phyloP scores from a whole-genome alignment of 2,113 vertebrate species.

The Saguinus imperator region DNA sequence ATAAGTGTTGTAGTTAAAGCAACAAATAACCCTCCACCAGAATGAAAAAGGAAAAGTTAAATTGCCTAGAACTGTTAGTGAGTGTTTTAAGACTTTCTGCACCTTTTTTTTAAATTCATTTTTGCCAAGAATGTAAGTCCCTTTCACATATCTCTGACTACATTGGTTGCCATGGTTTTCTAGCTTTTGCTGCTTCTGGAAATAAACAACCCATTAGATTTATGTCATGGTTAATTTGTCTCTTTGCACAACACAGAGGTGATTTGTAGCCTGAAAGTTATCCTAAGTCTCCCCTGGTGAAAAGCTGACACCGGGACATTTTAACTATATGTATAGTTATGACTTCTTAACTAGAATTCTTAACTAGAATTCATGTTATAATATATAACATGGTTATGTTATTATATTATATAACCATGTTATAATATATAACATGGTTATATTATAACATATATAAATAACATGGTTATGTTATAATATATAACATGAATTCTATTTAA shows the following conservation, averaged over 20 bases:
- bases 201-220: conserved; percentile 70
- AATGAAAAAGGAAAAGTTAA: conserved; percentile 74
- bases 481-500: no score
- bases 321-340: neutral
- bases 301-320: neutral
- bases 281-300: neutral
- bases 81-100: conserved; percentile 65
- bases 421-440: no score
- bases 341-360: no score
- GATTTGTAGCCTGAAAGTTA: conserved; percentile 56
- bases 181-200: conserved; percentile 60
- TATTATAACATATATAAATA: no score
- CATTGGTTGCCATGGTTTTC: conserved; percentile 71
- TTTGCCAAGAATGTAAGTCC: conserved; percentile 70
- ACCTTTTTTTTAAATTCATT: conserved; percentile 38
- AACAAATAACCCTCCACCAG: conserved; percentile 36
- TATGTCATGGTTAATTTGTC: conserved; percentile 67
- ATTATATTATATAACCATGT: no score
- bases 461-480: neutral
- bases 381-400: no score
- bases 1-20: conserved; percentile 59
- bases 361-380: no score
- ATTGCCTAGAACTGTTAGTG: conserved; percentile 44
- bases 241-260: conserved; percentile 28
- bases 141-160: conserved; percentile 68